Percentiles rank a stretch among this genome's conserved stretches.
phyloP scores from a whole-genome alignment of 2,113 vertebrate genomes.

The Pogona vitticeps region DNA sequence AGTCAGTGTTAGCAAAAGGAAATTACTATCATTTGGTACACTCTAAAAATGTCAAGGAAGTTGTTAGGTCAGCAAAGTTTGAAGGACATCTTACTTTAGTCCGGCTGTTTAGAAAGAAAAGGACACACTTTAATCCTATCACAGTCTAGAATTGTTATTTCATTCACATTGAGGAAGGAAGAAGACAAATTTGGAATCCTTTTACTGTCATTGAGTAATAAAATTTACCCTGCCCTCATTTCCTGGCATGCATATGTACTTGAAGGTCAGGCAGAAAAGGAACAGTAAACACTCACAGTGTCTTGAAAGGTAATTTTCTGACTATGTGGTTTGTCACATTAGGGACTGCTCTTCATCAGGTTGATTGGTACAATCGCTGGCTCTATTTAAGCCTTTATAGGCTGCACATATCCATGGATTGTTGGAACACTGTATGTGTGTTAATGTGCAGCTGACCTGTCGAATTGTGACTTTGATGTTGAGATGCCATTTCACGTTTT shows the following conservation, averaged over 20 bases:
- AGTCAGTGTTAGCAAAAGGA: slow-evolving; percentile 35
- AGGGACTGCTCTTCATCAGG: not conserved
- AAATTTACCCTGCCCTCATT: slow-evolving; percentile 28
- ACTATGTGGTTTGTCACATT: slow-evolving; percentile 1
- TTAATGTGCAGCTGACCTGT: not conserved
- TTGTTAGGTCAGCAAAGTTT: slow-evolving; percentile 59
- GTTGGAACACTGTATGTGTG: not conserved
- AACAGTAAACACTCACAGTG: slow-evolving; percentile 25
- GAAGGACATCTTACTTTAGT: slow-evolving; percentile 54
- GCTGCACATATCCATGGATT: not conserved
- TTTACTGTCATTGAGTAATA: slow-evolving; percentile 44
- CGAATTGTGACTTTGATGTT: not conserved
- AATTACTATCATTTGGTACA: slow-evolving; percentile 50
- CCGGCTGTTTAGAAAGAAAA: slow-evolving; percentile 42
- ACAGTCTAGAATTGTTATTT: slow-evolving; percentile 28
- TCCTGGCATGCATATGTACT: slow-evolving; percentile 25
- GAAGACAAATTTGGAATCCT: slow-evolving; percentile 34
- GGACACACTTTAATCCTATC: slow-evolving; percentile 37
- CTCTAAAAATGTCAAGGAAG: slow-evolving; percentile 43
- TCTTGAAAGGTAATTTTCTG: slow-evolving; percentile 35
- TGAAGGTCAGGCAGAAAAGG: slow-evolving; percentile 41
- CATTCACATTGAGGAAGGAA: not conserved
- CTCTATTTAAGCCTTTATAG: slow-evolving; percentile 31
- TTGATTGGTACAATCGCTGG: slow-evolving; percentile 3
- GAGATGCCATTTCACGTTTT: not conserved